Evolutionary conservation across 2,888 invertebrate genomes (phyloP).

Genomic region (Orthonychiurus folsomi): DNA sequence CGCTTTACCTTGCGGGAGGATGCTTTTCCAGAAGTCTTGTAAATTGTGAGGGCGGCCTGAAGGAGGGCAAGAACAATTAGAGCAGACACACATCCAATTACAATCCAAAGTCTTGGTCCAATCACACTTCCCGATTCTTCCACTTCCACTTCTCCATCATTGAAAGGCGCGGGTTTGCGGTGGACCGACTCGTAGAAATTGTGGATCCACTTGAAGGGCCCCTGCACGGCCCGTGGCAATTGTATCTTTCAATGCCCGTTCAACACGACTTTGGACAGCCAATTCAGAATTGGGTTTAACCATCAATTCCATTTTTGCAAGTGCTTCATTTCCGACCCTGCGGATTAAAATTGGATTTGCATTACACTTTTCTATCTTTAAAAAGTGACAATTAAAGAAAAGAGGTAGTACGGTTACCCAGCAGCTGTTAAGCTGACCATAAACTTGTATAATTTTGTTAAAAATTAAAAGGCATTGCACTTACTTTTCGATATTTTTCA

Average conservation of each 20-base stretch:
- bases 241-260: conserved; percentile 59
- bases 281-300: conserved; percentile 58
- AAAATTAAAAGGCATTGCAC: conserved; percentile 22
- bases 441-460: conserved; percentile 4
- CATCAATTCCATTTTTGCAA: conserved; percentile 66
- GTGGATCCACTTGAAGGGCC: conserved; percentile 54
- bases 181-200: conserved; percentile 55
- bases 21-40: no score
- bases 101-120: conserved; percentile 58
- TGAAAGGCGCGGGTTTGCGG: not conserved
- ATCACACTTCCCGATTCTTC: conserved; percentile 20
- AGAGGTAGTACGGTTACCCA: no score
- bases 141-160: conserved; percentile 23
- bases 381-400: no score
- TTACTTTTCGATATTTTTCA: conserved; percentile 59
- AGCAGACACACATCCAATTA: conserved; percentile 70
- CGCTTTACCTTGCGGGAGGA: no score
- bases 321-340: conserved; percentile 53
- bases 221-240: conserved; percentile 66
- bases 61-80: conserved; percentile 67
- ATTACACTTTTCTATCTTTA: no score
- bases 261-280: conserved; percentile 43
- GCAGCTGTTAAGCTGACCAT: no score
- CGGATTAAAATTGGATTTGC: conserved; percentile 2
- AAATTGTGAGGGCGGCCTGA: conserved; percentile 75